A percentile compares a stretch with the other conserved stretches of the same genome.
Conservation (phyloP, 2,113 vertebrate genomes). For the Antechinus stuartii region DNA sequence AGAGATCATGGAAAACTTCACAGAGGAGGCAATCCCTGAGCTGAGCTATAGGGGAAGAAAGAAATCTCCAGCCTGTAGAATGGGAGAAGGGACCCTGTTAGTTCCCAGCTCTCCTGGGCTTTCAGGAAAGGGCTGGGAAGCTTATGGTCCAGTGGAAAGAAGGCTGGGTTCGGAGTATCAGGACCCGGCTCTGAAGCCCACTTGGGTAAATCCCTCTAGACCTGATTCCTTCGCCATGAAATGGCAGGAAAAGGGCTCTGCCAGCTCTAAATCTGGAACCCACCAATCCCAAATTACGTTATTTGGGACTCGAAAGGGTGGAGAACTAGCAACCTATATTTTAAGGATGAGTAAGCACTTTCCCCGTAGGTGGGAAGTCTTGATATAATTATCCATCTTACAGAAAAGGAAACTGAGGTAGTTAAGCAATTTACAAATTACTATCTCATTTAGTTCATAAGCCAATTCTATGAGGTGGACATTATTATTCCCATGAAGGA, state of each 20-base stretch:
- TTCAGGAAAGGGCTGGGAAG: not conserved
- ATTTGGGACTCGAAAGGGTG: not conserved
- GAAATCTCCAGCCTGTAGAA: not conserved
- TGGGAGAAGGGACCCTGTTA: not conserved
- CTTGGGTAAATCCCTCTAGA: not conserved
- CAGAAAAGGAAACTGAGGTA: not conserved
- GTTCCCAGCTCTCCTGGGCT: not conserved
- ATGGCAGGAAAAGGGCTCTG: not conserved
- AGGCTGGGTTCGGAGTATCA: not conserved
- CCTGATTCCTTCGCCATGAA: conserved; percentile 27
- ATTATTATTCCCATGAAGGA: not conserved
- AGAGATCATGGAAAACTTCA: not conserved
- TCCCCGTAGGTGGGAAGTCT: not conserved
- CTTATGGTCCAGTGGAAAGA: not conserved
- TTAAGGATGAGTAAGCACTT: conserved; percentile 3
- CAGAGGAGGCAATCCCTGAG: not conserved
- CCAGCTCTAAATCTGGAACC: not conserved
- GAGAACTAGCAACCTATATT: not conserved
- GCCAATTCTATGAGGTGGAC: not conserved
- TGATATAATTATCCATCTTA: not conserved
- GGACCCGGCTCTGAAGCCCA: not conserved
- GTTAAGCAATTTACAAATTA: not conserved
- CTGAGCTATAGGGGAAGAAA: not conserved
- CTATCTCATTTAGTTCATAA: not conserved
- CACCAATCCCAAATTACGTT: not conserved